Percentiles rank a stretch among this genome's conserved stretches.
These are phyloP conservation scores for Neodon shergylaensis DNA, from an alignment of 2,113 vertebrate species.

Conservation along the genomic window DNA sequence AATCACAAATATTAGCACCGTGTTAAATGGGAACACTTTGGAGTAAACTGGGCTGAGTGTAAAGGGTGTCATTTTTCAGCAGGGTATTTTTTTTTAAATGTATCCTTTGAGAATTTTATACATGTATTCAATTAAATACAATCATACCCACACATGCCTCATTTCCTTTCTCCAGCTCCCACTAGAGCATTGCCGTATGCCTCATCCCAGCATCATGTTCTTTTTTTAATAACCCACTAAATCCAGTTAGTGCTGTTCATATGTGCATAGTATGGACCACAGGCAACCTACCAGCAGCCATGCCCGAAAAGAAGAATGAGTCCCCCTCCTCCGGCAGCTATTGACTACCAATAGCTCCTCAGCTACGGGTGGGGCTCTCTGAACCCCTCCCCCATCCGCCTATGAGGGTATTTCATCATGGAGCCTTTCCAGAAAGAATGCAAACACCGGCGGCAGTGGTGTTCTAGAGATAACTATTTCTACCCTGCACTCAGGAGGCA, in stretches of 20 bases:
- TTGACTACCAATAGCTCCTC: background rate
- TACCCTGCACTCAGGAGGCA: background rate
- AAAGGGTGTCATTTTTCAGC: background rate
- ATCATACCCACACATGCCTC: background rate
- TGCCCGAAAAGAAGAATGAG: background rate
- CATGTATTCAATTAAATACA: background rate
- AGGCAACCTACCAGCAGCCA: background rate
- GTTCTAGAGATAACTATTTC: background rate
- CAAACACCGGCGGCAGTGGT: background rate
- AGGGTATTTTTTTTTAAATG: background rate
- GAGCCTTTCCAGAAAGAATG: background rate
- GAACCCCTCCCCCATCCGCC: background rate
- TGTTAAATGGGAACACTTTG: background rate
- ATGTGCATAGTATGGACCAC: background rate
- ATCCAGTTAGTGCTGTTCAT: background rate
- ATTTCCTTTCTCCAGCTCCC: background rate
- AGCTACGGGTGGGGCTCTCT: background rate
- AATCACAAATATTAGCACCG: constrained; percentile 56
- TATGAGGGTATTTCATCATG: background rate
- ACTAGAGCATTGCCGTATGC: background rate
- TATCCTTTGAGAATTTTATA: background rate
- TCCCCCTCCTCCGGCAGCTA: background rate
- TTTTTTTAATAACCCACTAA: background rate
- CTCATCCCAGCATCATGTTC: background rate
- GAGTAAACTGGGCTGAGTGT: background rate